Conservation (phyloP, 2,113 vertebrate genomes). For the Trematomus loennbergii region DNA sequence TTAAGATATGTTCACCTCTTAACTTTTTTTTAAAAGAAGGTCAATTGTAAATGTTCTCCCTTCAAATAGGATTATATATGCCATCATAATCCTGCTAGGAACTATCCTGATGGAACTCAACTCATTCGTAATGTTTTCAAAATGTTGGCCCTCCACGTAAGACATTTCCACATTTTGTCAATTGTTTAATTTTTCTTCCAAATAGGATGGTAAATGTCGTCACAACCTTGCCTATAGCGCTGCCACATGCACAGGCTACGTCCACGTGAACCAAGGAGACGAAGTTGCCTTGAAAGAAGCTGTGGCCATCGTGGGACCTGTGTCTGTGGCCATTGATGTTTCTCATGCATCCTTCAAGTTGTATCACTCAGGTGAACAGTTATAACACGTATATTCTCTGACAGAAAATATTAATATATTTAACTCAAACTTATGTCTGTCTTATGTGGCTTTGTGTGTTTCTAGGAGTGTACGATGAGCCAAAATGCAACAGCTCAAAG, state of each 20-base stretch:
- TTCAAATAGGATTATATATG: not conserved
- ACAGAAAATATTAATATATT: not conserved
- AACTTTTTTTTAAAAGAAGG: too few species aligned
- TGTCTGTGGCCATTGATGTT: conserved; percentile 83
- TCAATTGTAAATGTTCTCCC: too few species aligned
- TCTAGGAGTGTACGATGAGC: conserved; percentile 83
- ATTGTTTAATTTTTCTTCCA: too few species aligned
- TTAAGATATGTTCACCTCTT: not conserved
- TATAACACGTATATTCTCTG: not conserved
- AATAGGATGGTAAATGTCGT: conserved; percentile 76
- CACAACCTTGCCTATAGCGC: conserved; percentile 70
- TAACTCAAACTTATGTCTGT: not conserved
- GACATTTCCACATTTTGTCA: not conserved
- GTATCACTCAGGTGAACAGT: conserved; percentile 80
- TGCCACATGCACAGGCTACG: conserved; percentile 81
- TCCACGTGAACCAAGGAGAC: conserved; percentile 56
- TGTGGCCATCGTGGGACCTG: conserved; percentile 83
- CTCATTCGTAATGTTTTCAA: too few species aligned
- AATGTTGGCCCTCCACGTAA: not conserved
- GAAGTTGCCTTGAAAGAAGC: conserved; percentile 81
- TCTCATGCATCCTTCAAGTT: conserved; percentile 76
- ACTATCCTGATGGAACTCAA: not conserved
- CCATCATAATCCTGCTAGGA: too few species aligned
- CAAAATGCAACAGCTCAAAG: conserved; percentile 69
- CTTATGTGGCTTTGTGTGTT: conserved; percentile 2